Base-by-base conservation (phyloP, 2,888 invertebrate genomes). In the Sphaerophoria rueppellii region DNA sequence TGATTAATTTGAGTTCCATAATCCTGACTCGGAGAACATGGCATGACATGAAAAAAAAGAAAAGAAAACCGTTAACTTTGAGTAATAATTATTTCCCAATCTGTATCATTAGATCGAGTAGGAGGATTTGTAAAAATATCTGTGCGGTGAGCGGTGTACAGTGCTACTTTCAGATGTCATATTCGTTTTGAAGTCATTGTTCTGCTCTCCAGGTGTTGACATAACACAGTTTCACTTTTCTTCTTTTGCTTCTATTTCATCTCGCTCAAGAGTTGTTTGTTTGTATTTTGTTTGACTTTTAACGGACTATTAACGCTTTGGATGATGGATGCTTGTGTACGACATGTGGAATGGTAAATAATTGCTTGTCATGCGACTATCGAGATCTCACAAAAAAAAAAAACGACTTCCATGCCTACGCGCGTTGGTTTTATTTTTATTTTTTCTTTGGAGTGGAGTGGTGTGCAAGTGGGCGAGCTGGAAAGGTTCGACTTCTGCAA, bases 201-300 rank as follows among this genome's bases (percentile, higher is more conserved):
- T 79, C 79, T 65, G 24, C 70, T 67, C 24, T 9, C 65, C 50
- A 79, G 65, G 75, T 83, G 83, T 83, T 83, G 79, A 79, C 79
- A 79, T 77, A 82, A 82, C 60, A 76, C 43, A 78, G 61, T 83
- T 83, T 83, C 83, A 83, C 79, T 83, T 83, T 82, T 67, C 67
- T 52, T 46, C 54, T 24, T 43, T 24, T 24, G 16, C 60, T 65
- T 71, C 60, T 9, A 63, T 35, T 76, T 60, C 48, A 50, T 63
- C n/a, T 55, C 9, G 24, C 24, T 24, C 24, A 24, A 24, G 24
- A 24, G 24, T 24, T 24, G 24, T 48, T 52, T 12, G 16, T 60
- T 40, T 7, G 9, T 43, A 11, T 43, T 43, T 43, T 43, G 6
- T 34, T 52, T 46, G 40, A 16, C 37, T 48, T 72, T 72, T 16